Evolutionary conservation across 2,888 invertebrate genomes (phyloP).

Genomic region (Orgyia antiqua): DNA sequence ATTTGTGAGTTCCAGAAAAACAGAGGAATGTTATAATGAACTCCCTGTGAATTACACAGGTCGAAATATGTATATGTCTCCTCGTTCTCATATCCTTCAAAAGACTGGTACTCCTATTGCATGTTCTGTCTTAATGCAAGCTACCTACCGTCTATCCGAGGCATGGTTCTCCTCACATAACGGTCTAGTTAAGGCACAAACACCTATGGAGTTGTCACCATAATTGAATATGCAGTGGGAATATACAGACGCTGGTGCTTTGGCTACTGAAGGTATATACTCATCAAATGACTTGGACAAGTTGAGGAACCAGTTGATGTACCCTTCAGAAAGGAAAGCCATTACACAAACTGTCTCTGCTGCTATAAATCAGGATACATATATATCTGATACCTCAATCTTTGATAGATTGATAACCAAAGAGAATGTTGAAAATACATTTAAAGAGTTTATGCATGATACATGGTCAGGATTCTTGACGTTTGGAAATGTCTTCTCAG

Average conservation of each 20-base stretch:
- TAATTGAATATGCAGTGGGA: no score
- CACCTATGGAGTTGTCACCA: no score
- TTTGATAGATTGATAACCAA: background rate
- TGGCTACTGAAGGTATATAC: constrained; percentile 4
- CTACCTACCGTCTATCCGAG: background rate
- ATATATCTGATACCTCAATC: constrained; percentile 4
- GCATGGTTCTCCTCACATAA: constrained; percentile 1
- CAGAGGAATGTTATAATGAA: background rate
- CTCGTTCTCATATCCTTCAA: background rate
- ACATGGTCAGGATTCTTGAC: background rate
- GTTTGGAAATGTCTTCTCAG: background rate
- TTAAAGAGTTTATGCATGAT: background rate
- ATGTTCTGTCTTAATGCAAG: background rate
- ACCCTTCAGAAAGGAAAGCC: constrained; percentile 6
- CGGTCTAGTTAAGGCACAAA: background rate
- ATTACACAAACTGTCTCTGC: constrained; percentile 5
- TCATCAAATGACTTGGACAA: constrained; percentile 1
- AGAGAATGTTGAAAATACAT: background rate
- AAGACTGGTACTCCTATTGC: background rate
- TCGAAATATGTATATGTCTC: background rate
- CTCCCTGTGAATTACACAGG: background rate
- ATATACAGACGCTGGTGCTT: constrained; percentile 1
- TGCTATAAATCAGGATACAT: constrained; percentile 5
- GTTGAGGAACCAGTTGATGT: constrained; percentile 3
- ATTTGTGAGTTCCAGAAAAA: background rate